Base-by-base conservation (phyloP, 2,113 vertebrate genomes). In the Hippolais icterina region DNA sequence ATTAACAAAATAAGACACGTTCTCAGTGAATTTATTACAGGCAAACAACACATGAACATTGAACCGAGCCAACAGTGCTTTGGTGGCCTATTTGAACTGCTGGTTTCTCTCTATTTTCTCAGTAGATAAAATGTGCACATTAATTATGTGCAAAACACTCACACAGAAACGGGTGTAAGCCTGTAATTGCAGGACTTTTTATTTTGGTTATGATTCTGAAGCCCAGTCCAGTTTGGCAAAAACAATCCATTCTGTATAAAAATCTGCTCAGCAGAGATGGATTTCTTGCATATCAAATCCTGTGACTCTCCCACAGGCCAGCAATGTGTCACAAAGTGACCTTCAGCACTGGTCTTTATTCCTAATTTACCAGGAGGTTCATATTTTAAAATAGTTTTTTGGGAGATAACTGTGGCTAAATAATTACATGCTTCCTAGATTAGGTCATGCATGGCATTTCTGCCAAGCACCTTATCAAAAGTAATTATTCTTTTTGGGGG, bases 381-480 rank as follows among this genome's bases (percentile, higher is more conserved):
- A 47, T 47, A 65, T 39, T 76, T 79, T 87, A 37, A 25, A 68
- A 57, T 52, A 41, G 6, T 29, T 27, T 27, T 77, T 44, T 68
- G 69, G n/a, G 63, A 90, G 74, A 80, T 87, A 78, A 69, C 13
- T 27, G 15, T 53, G 35, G 15, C 61, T 90, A 84, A 91, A 90
- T 59, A 83, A 93, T 81, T 18, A 27, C 87, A n/a, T 66, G 4
- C 11, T 81, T 52, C 47, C 56, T 52, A 46, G 52, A 61, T 94
- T 41, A 81, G 72, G 35, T 65, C 60, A 75, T 21, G 15, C 21
- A 14, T 68, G 27, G 19, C 50, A 47, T 69, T 76, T 76, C 85
- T 92, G 89, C 75, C 96, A 94, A 93, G 29, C 8, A 28, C 68
- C 61, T 82, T 92, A 86, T 86, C 91, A 89, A 24, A 59, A 94